Conservation (phyloP, 2,888 invertebrate species). For the Pteria penguin region DNA sequence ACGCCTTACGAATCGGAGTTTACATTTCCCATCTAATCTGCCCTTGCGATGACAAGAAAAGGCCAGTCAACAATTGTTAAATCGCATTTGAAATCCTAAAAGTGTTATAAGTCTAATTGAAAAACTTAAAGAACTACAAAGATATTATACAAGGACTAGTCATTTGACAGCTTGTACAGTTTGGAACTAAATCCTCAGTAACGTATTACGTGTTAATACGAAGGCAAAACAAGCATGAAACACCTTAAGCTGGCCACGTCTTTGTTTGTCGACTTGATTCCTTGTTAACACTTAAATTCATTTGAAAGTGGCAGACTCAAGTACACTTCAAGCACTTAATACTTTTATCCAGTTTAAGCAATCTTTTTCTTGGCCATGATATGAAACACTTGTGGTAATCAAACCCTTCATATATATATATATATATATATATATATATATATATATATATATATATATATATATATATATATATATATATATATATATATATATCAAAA, state of each 20-base stretch:
- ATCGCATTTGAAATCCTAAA: background rate
- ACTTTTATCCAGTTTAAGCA: background rate
- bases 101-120: background rate
- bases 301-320: slow-evolving; percentile 1
- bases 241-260: background rate
- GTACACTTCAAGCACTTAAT: slow-evolving; percentile 7
- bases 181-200: background rate
- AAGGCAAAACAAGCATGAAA: background rate
- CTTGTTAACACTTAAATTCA: background rate
- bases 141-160: background rate
- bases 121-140: background rate
- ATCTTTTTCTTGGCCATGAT: background rate
- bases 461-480: too few species aligned
- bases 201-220: background rate
- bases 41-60: background rate
- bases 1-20: background rate
- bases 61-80: background rate
- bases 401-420: too few species aligned
- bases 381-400: too few species aligned
- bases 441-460: too few species aligned
- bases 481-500: too few species aligned
- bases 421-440: too few species aligned
- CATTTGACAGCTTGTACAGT: background rate
- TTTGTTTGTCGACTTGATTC: background rate
- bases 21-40: background rate